Evolutionary conservation across 2,113 vertebrate genomes (phyloP).

Genomic region (Phrynosoma platyrhinos): DNA sequence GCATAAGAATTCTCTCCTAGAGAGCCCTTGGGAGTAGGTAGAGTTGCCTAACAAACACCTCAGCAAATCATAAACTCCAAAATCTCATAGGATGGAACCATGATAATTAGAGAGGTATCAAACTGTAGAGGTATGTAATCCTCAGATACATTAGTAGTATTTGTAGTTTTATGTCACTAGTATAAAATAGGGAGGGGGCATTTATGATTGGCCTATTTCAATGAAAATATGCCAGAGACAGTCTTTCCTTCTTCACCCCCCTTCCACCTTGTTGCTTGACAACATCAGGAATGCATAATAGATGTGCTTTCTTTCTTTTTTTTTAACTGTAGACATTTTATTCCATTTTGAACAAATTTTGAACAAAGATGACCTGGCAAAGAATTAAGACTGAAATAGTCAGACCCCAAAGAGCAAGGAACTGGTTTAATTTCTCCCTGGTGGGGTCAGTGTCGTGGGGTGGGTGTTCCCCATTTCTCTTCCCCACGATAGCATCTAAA

Average conservation of each 20-base stretch:
- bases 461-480: neutral
- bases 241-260: neutral
- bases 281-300: neutral
- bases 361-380: neutral
- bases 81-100: too few relatives aligned
- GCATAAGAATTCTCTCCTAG: too few relatives aligned
- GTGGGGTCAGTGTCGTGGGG: conserved; percentile 22
- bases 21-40: too few relatives aligned
- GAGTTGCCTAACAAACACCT: too few relatives aligned
- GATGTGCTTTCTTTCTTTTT: conserved; percentile 6
- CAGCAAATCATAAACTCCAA: too few relatives aligned
- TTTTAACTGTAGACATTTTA: conserved; percentile 18
- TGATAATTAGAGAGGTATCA: neutral
- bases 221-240: neutral
- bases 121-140: neutral
- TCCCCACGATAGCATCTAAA: neutral
- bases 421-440: conserved; percentile 32
- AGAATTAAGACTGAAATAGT: conserved; percentile 29
- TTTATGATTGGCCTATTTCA: neutral
- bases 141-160: too few relatives aligned
- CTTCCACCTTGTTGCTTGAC: neutral
- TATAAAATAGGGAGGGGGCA: neutral
- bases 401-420: conserved; percentile 17
- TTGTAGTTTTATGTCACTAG: neutral
- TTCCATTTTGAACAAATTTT: conserved; percentile 3